These are phyloP conservation scores for Trisateles emortualis DNA, from an alignment of 2,888 invertebrate genomes.

Conservation along the genomic window DNA sequence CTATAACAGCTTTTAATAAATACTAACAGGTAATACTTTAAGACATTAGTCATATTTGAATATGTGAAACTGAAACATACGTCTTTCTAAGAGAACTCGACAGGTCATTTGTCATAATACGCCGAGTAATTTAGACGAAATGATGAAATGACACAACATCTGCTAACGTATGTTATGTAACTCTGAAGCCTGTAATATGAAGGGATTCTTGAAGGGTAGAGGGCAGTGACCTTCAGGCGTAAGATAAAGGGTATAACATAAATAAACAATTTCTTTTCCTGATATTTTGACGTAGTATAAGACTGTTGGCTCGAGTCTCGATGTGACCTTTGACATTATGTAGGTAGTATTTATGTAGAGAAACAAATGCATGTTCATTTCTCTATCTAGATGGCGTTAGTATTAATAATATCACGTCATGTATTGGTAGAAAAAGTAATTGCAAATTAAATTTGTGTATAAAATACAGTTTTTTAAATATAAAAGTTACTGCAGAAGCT, in stretches of 20 bases:
- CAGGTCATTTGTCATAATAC: slow-evolving; percentile 16
- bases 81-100: neutral
- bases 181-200: neutral
- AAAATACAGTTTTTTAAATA: too few species aligned
- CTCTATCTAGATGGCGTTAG: too few species aligned
- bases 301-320: too few species aligned
- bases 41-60: neutral
- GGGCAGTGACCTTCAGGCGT: neutral
- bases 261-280: neutral
- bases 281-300: neutral
- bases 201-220: slow-evolving; percentile 1
- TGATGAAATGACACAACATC: slow-evolving; percentile 11
- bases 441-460: too few species aligned
- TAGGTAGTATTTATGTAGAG: too few species aligned
- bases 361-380: too few species aligned
- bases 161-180: neutral
- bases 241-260: neutral
- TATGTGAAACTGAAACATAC: neutral
- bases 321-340: too few species aligned
- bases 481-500: too few species aligned
- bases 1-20: neutral
- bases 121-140: slow-evolving; percentile 13
- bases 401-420: too few species aligned
- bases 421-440: too few species aligned
- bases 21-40: neutral